Evolutionary conservation across 1,140 invertebrate species (phyloP), one percentile per base, ranked within the genome.

Genomic region (Drosophila nannoptera): DNA sequence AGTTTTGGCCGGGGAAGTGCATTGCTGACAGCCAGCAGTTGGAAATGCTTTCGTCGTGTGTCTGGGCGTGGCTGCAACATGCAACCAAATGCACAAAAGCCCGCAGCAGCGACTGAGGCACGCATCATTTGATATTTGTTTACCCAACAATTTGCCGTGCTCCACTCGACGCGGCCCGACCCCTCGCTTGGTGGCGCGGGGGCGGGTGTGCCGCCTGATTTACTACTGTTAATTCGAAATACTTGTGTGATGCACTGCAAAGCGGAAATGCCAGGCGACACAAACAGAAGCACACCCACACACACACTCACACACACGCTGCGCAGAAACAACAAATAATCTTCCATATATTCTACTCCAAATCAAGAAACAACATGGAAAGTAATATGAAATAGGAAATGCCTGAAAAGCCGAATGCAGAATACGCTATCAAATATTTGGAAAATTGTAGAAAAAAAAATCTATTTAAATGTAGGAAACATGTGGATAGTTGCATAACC

Each of bases 81-180:
- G 54, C 62, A 55, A 40, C 64, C 58, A 68, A 68, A 59, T 68
- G 67, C 46, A 58, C 46, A 56, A 69, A 69, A 52, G 45, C 67
- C 38, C 12, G 65, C 63, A 58, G 60, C 60, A 63, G 54, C 42
- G 49, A 43, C 67, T 61, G 67, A 14, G 50, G 55, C 68, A 73
- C 73, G 78, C 70, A 77, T 81, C 69, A 73, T 74, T 61, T 46
- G 63, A 73, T 76, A 74, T 81, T 82, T 81, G 78, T 81, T 81
- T 81, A 77, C 58, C 70, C 78, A 81, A 81, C 78, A 82, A 74
- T 81, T 64, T 69, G 43, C 46, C n/a, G 22, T 58, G 38, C 46
- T 50, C 29, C 22, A 35, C 11, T 36, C 29, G 35, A 22, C 7
- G 31, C 35, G 12, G 22, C 12, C 7, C 32, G 9, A n/a, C 8